phyloP scores from a whole-genome alignment of 1,140 invertebrate genomes.

The Hestina assimilis region DNA sequence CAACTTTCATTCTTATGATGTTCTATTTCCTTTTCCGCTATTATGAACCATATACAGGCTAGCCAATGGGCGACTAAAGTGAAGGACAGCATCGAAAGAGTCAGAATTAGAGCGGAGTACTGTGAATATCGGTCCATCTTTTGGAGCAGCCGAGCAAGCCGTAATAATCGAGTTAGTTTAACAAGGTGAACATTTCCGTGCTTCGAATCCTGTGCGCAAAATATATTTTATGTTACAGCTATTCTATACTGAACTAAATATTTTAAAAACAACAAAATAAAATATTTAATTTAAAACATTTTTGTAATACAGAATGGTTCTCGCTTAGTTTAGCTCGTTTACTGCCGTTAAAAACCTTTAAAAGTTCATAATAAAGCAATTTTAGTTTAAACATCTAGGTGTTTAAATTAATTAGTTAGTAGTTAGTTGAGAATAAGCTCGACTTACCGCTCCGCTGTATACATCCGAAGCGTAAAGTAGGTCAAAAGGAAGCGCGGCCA shows the following conservation, averaged over 20 bases:
- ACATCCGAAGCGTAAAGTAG: constrained; percentile 93
- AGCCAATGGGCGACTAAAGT: constrained; percentile 98
- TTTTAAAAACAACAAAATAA: constrained; percentile 3
- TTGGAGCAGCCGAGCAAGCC: constrained; percentile 95
- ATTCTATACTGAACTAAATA: too few relatives aligned
- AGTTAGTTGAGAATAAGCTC: constrained; percentile 13
- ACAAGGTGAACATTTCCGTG: constrained; percentile 94
- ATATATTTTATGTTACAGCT: too few relatives aligned
- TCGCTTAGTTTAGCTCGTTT: neutral
- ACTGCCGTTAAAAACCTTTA: neutral
- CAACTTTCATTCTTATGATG: constrained; percentile 82
- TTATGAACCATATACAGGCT: constrained; percentile 99
- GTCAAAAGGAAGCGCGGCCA: constrained; percentile 98
- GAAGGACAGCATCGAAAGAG: constrained; percentile 97
- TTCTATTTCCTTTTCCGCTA: constrained; percentile 92
- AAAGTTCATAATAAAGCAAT: constrained; percentile 33
- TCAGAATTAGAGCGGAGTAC: constrained; percentile 97
- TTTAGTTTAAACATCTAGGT: constrained; percentile 29
- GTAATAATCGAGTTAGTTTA: constrained; percentile 95
- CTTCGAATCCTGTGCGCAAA: constrained; percentile 64
- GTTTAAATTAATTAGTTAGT: constrained; percentile 44
- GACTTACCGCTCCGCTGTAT: constrained; percentile 90
- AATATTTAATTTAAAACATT: neutral
- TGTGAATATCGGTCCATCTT: constrained; percentile 98
- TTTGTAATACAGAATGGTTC: neutral